phyloP scores from a whole-genome alignment of 1,140 invertebrate genomes.

The Caenorhabditis briggsae region DNA sequence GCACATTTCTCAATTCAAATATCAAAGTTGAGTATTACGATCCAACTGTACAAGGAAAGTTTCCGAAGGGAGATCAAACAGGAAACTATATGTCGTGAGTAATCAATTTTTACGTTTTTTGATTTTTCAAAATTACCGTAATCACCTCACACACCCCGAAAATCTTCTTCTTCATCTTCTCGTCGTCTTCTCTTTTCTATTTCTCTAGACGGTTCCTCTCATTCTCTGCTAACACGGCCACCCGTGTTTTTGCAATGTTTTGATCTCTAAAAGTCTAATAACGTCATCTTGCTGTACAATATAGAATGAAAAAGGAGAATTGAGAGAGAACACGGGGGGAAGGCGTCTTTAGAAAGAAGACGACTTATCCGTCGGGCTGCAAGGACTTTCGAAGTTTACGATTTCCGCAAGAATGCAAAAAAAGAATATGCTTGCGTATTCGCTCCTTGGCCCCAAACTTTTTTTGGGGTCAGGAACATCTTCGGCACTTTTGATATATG shows the following conservation, averaged over 20 bases:
- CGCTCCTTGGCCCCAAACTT: conserved; percentile 10
- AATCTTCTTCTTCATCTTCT: background rate
- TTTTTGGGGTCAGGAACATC: background rate
- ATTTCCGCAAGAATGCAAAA: background rate
- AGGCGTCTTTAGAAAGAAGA: conserved; percentile 10
- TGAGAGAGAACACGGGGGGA: conserved; percentile 26
- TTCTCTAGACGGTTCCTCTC: conserved; percentile 17
- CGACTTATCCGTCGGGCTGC: conserved; percentile 16
- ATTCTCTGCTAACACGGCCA: conserved; percentile 1
- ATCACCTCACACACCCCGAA: background rate
- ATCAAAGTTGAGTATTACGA: conserved; percentile 7
- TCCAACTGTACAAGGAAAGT: conserved; percentile 30
- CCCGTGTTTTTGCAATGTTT: conserved; percentile 52
- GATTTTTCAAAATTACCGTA: background rate
- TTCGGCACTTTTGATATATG: background rate
- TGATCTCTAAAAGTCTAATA: conserved; percentile 55
- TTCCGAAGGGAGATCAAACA: background rate
- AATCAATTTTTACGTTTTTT: background rate
- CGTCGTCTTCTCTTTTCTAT: background rate
- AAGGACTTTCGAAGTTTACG: conserved; percentile 53
- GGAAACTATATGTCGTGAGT: conserved; percentile 54
- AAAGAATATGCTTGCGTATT: background rate
- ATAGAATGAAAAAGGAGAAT: background rate
- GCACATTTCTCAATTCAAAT: conserved; percentile 8
- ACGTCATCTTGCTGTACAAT: conserved; percentile 48